Evolutionary conservation across 2,797 vertebrate species (phyloP).

Genomic region (Rhinoraja longicauda): DNA sequence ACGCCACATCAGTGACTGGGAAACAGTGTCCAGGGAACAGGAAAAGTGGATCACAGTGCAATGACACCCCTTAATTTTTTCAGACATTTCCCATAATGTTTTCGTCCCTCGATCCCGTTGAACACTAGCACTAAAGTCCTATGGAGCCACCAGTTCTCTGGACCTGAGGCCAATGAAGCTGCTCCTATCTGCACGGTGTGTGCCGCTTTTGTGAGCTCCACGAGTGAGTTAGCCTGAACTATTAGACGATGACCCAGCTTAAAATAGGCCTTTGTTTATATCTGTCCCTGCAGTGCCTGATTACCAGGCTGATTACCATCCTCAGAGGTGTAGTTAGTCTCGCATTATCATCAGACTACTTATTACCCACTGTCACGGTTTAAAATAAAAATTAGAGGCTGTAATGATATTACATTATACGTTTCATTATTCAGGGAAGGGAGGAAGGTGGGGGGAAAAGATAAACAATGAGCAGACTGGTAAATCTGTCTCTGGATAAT

Average conservation of each 20-base stretch:
- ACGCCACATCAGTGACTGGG: no score
- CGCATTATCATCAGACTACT: not conserved
- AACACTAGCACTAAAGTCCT: no score
- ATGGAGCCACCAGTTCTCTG: not conserved
- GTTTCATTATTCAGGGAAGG: not conserved
- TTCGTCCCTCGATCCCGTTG: no score
- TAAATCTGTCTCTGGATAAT: not conserved
- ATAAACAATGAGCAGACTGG: not conserved
- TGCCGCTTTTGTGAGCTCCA: not conserved
- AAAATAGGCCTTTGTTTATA: not conserved
- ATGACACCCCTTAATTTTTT: no score
- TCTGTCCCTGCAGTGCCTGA: no score
- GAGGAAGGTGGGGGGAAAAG: not conserved
- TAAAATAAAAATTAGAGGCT: not conserved
- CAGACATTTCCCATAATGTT: no score
- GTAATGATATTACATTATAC: not conserved
- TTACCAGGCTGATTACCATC: slow-evolving; percentile 10
- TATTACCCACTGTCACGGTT: not conserved
- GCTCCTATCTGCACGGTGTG: not conserved
- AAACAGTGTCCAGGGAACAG: no score
- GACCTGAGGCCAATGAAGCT: not conserved
- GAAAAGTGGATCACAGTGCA: no score
- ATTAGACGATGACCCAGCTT: not conserved
- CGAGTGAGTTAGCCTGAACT: not conserved
- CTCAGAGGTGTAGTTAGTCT: slow-evolving; percentile 3